These are phyloP conservation scores for Trachymyrmex septentrionalis DNA, from an alignment of 1,140 invertebrate species.

Conservation along the genomic window DNA sequence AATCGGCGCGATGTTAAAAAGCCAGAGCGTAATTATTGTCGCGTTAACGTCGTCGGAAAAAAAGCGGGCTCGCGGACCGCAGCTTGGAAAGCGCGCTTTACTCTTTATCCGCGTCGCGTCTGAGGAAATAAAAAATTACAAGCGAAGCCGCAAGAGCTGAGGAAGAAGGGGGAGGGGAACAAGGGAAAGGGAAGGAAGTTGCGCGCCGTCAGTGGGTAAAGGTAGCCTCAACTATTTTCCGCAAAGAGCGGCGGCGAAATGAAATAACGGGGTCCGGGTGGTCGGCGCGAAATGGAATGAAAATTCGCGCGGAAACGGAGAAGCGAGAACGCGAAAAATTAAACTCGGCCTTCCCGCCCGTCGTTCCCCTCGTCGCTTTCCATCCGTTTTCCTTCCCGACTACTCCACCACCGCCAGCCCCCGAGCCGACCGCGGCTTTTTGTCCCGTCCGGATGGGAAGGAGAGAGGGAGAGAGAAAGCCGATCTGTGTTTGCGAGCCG, in stretches of 20 bases:
- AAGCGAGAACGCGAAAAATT: conserved; percentile 74
- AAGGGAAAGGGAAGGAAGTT: not conserved
- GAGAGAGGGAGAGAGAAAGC: not conserved
- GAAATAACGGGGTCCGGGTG: conserved; percentile 73
- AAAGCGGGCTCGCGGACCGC: not conserved
- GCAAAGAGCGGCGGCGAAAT: conserved; percentile 59
- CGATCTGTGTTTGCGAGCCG: conserved; percentile 60
- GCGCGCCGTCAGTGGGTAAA: conserved; percentile 33
- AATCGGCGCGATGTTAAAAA: conserved; percentile 42
- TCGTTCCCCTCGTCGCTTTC: not conserved
- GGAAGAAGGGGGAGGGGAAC: not conserved
- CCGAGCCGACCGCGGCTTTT: conserved; percentile 51
- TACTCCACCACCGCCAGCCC: not conserved
- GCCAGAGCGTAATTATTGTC: conserved; percentile 39
- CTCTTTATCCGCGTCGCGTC: conserved; percentile 37
- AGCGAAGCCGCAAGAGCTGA: not conserved
- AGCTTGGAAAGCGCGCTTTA: conserved; percentile 11
- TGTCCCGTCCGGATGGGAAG: conserved; percentile 42
- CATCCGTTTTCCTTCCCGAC: conserved; percentile 42
- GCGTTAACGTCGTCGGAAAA: not conserved
- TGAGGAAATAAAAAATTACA: conserved; percentile 41
- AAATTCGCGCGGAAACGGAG: conserved; percentile 69
- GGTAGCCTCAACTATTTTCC: conserved; percentile 43
- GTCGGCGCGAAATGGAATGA: conserved; percentile 76
- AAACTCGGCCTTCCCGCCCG: not conserved